Evolutionary conservation across 2,797 vertebrate genomes (phyloP).

Genomic region (Rhinichthys osculus): DNA sequence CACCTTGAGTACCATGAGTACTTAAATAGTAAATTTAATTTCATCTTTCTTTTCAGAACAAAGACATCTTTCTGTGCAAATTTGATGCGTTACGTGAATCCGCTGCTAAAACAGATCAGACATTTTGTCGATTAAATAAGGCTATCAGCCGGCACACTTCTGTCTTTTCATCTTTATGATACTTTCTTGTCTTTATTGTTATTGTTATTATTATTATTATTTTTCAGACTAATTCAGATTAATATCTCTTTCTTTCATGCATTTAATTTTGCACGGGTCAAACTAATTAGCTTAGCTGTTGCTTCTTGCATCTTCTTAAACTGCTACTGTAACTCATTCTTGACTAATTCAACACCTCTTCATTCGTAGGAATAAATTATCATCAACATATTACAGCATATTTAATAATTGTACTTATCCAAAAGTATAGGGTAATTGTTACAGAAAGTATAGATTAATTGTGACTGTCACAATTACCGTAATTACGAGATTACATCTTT

Average conservation of each 20-base stretch:
- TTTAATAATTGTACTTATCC: background rate
- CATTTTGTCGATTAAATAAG: background rate
- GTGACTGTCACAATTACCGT: background rate
- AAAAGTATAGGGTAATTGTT: background rate
- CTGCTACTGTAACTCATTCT: background rate
- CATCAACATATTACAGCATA: background rate
- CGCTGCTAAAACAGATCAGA: background rate
- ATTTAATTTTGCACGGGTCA: background rate
- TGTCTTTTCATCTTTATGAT: constrained; percentile 45
- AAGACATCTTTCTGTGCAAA: background rate
- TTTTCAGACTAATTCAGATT: constrained; percentile 4
- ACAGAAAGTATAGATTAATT: background rate
- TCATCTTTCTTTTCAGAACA: background rate
- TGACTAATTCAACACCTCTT: background rate
- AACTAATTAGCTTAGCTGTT: constrained; percentile 15
- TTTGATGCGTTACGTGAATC: background rate
- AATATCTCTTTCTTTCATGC: constrained; percentile 21
- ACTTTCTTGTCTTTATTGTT: background rate
- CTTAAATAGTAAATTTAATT: background rate
- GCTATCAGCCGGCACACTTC: background rate
- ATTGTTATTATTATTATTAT: background rate
- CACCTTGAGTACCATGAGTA: background rate
- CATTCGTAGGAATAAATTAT: background rate
- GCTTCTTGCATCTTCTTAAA: constrained; percentile 3
- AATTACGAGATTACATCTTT: background rate